Evolutionary conservation across 1,140 invertebrate genomes (phyloP), one percentile per base, ranked within the genome.

Genomic region (Acromyrmex echinatior): DNA sequence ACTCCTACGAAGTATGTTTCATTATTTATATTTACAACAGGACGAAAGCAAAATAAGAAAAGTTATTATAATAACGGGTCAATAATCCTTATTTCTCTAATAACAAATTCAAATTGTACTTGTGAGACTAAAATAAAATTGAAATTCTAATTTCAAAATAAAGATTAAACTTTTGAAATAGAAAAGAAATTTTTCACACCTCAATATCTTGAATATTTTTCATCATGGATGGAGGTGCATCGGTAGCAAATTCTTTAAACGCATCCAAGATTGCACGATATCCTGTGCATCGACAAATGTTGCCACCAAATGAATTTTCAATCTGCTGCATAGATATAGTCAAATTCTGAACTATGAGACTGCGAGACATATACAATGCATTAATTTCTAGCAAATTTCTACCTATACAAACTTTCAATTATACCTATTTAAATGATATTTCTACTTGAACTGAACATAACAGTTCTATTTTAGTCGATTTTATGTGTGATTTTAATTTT

Each of bases 261-360:
- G 97, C 96, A 87, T 98, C 97, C 53, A 98, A 95, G 91, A 99
- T 98, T 1, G 98, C 97, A 84, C 98, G 95, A 91, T 98, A 99
- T 0, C 98, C 98, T 1, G 98, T 99, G 93, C 98, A 99, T 74
- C 98, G 96, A 87, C 98, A 99, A 28, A 98, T 96, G 92, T 98
- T 98, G 66, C 98, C 97, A 1, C 97, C 97, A 92, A 98, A 97
- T 0, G 97, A 96, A 91, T 98, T 97, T 93, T 98, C 97, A 14
- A 98, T 96, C 90, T 98, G 96, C 39, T 96, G 93, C 96, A 97
- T 97, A 0, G 96, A 97, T 12, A 97, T 92, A 35, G 0, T 6
- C 35, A 6, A 35, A 7, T n/a, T 96, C 93, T 12, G 93, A 94
- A 25, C 94, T 82, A 62, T 95, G 82, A 94, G 88, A 70, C 94